Conservation (phyloP, 2,797 vertebrate genomes). For the Ctenopoma kingsleyae region DNA sequence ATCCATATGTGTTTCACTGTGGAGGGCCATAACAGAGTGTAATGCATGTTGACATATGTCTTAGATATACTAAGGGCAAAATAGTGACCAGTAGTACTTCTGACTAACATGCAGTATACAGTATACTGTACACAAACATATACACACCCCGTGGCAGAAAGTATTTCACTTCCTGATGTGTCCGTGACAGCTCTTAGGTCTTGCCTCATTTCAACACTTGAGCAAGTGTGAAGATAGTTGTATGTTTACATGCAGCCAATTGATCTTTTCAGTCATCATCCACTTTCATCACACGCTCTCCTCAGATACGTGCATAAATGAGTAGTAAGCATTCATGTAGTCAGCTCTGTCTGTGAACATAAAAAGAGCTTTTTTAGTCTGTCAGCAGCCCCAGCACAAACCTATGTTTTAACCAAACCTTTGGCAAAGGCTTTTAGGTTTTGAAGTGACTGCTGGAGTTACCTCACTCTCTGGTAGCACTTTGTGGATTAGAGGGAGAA, state of each 20-base stretch:
- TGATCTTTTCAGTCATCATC: neutral
- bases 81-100: neutral
- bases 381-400: neutral
- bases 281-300: constrained; percentile 5
- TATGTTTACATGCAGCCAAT: constrained; percentile 6
- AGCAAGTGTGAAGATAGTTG: neutral
- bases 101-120: neutral
- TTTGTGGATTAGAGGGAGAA: constrained; percentile 54
- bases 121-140: neutral
- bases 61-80: neutral
- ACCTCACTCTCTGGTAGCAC: constrained; percentile 39
- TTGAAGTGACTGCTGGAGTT: constrained; percentile 22
- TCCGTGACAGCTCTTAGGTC: neutral
- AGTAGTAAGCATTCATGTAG: constrained; percentile 4
- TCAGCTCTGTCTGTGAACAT: constrained; percentile 1
- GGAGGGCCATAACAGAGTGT: no score
- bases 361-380: neutral
- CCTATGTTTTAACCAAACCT: constrained; percentile 34
- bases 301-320: constrained; percentile 5
- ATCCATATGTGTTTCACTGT: neutral
- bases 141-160: neutral
- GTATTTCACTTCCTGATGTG: neutral
- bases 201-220: neutral
- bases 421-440: constrained; percentile 22
- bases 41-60: constrained; percentile 19